Base-by-base conservation (phyloP, 2,797 vertebrate genomes). In the Anguilla megastoma region DNA sequence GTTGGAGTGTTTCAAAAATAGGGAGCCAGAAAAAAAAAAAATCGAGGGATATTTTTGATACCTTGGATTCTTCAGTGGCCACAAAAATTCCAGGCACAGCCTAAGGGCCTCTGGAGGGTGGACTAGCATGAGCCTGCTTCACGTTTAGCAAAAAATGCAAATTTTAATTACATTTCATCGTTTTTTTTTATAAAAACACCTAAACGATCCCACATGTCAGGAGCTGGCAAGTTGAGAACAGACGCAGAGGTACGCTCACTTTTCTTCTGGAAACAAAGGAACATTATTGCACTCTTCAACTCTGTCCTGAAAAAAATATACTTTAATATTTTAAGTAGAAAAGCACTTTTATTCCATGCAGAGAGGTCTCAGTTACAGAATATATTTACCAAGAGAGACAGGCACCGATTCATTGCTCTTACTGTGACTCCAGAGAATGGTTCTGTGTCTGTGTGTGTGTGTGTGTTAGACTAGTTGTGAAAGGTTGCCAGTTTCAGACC, bases 11-110 rank as follows among this genome's bases (percentile, higher is more conserved):
- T 69, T 87, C 91, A 91, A 93, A 93, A 91, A 91, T 82, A 83
- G 84, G 33, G 76, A 89, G 91, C 91, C 88, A 48, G 90, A 89
- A 16, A 16, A 16, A 58, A 54, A 58, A 2, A 21, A 90, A 89
- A 69, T 86, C 41, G 89, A 91, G 63, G 88, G 89, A 91, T 93
- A 90, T 90, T 94, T 94, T 91, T 90, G 92, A 94, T 94, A 90
- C 90, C 88, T 93, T 85, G 30, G 91, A 93, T 94, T 91, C 93
- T 90, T 91, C 33, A 87, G 71, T 58, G 85, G 90, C 91, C 90
- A 4, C 92, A 93, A 91, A 87, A 91, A 89, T 91, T 91, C 85
- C 88, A 93, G 91, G 90, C 91, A 86, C 87, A 89, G 33, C 3
- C 10, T 76, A 60, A 0, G 7, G 87, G 86, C 58, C 88, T 84